These are phyloP conservation scores for Drosophila melanica DNA, from an alignment of 1,140 invertebrate genomes.

Conservation along the genomic window DNA sequence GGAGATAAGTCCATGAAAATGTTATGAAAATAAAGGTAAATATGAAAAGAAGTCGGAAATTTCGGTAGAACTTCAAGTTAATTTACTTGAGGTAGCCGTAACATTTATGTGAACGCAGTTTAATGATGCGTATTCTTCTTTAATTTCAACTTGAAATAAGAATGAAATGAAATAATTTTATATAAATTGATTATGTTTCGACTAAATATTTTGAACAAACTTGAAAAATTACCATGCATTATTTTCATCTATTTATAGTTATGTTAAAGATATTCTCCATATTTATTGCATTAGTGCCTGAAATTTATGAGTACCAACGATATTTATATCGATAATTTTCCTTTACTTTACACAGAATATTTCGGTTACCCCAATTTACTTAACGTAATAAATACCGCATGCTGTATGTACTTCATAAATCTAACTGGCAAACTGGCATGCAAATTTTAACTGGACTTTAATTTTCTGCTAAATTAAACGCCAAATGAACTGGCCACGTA, in stretches of 20 bases:
- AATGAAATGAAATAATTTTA: no score
- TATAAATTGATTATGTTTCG: no score
- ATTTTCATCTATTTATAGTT: no score
- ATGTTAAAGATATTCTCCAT: no score
- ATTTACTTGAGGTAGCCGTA: neutral
- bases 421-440: slow-evolving; percentile 63
- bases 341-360: neutral
- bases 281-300: no score
- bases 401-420: slow-evolving; percentile 61
- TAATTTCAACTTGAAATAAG: no score
- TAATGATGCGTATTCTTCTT: neutral
- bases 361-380: neutral
- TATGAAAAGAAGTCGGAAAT: neutral
- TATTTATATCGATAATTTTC: neutral
- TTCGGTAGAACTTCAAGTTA: neutral
- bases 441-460: slow-evolving; percentile 80
- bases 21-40: slow-evolving; percentile 1
- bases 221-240: no score
- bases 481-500: slow-evolving; percentile 68
- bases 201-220: no score
- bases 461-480: slow-evolving; percentile 81
- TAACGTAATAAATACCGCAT: slow-evolving; percentile 9
- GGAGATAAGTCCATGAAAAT: slow-evolving; percentile 9
- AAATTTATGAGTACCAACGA: neutral
- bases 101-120: neutral